These are phyloP conservation scores for Lates calcarifer DNA, from an alignment of 2,113 vertebrate species.

Conservation along the genomic window DNA sequence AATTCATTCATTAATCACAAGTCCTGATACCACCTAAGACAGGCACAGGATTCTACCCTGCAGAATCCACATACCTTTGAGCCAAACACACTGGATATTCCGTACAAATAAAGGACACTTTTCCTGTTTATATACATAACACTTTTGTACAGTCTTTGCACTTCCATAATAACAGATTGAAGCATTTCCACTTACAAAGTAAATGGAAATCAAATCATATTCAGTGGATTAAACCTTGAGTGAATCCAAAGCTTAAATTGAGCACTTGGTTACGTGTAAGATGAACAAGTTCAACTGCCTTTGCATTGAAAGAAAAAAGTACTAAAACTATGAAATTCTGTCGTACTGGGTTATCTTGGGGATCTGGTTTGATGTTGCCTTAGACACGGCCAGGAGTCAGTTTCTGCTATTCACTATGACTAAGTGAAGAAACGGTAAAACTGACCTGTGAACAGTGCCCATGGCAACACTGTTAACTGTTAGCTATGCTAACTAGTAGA, in stretches of 20 bases:
- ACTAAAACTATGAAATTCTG: conserved; percentile 42
- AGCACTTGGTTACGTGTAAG: conserved; percentile 59
- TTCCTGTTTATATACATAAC: conserved; percentile 84
- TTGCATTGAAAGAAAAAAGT: conserved; percentile 38
- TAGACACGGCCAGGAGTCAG: not conserved
- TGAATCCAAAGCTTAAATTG: conserved; percentile 67
- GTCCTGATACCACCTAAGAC: conserved; percentile 79
- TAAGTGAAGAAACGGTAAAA: conserved; percentile 2
- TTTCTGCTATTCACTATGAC: not conserved
- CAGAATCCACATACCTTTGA: conserved; percentile 84
- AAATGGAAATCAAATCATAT: conserved; percentile 64
- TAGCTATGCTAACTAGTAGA: conserved; percentile 48
- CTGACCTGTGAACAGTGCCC: conserved; percentile 26
- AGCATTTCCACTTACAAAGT: conserved; percentile 64
- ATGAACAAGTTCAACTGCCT: conserved; percentile 56
- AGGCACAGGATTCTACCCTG: conserved; percentile 85
- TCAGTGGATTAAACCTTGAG: conserved; percentile 72
- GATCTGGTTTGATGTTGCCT: conserved; percentile 29
- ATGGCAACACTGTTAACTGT: conserved; percentile 39
- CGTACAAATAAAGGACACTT: conserved; percentile 84
- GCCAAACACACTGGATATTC: conserved; percentile 79
- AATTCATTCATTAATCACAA: conserved; percentile 81
- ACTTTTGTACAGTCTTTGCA: conserved; percentile 84
- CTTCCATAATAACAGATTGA: conserved; percentile 70
- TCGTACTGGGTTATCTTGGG: conserved; percentile 17